Conservation (phyloP, 1,140 invertebrate species). For the Nasonia longicornis region DNA sequence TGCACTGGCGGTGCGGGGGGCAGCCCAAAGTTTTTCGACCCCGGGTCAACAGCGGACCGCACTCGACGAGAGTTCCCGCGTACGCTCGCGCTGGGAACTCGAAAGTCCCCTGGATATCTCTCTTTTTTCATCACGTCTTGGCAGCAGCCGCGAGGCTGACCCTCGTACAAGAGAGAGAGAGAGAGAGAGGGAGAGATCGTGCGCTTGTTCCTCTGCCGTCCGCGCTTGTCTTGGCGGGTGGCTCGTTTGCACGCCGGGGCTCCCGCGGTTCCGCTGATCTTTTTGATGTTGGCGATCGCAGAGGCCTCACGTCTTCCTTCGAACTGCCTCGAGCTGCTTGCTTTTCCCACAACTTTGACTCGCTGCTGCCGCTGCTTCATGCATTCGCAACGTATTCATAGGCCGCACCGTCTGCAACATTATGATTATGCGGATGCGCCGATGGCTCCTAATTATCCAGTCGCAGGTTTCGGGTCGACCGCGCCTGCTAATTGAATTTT, state of each 20-base stretch:
- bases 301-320: background rate
- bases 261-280: conserved; percentile 34
- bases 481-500: too few relatives aligned
- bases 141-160: background rate
- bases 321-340: background rate
- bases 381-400: background rate
- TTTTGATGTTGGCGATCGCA: conserved; percentile 25
- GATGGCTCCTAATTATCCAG: background rate
- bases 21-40: background rate
- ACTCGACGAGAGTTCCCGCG: background rate
- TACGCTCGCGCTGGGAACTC: background rate
- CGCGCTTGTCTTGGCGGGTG: background rate
- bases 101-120: background rate
- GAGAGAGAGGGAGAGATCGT: background rate
- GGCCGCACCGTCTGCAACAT: background rate
- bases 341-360: background rate
- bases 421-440: background rate
- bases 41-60: background rate
- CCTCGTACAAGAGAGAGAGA: too few relatives aligned
- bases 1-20: background rate
- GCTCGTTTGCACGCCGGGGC: conserved; percentile 24
- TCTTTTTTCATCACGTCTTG: background rate
- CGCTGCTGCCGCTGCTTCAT: background rate
- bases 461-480: too few relatives aligned
- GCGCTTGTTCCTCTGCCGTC: too few relatives aligned